Conservation (phyloP, 2,888 invertebrate species). For the Lasioglossum marginatum region DNA sequence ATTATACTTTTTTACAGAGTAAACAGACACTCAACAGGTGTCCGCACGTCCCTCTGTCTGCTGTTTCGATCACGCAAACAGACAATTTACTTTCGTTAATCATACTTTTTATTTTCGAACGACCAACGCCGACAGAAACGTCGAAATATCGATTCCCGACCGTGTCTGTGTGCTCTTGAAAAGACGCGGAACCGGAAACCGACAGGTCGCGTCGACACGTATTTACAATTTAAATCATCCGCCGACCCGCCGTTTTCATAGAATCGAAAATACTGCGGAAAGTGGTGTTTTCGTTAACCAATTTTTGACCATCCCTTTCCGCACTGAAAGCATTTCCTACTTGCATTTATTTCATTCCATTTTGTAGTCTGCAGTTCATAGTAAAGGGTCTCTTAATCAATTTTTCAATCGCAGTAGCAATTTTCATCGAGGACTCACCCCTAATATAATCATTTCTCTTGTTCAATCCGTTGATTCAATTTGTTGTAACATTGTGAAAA, state of each 20-base stretch:
- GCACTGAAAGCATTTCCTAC: not conserved
- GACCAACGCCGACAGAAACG: not conserved
- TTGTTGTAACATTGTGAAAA: not conserved
- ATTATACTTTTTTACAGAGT: conserved; percentile 54
- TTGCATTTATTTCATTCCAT: not conserved
- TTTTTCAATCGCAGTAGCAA: not conserved
- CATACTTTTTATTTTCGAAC: not conserved
- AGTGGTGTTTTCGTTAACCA: not conserved
- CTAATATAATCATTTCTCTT: not conserved
- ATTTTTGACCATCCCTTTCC: not conserved
- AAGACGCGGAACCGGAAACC: not conserved
- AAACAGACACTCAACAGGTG: conserved; percentile 62
- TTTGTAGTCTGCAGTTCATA: not conserved
- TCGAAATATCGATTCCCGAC: not conserved
- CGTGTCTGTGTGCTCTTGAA: not conserved
- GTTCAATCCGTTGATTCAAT: too few species aligned
- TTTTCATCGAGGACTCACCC: not conserved
- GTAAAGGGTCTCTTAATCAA: not conserved
- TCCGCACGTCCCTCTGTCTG: conserved; percentile 25
- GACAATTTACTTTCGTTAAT: conserved; percentile 31
- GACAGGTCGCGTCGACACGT: not conserved
- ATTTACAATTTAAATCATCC: conserved; percentile 2
- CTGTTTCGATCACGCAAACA: conserved; percentile 40
- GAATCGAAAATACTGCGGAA: not conserved
- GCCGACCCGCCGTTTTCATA: not conserved